phyloP scores from a whole-genome alignment of 2,888 invertebrate species.

The Scaptomyza reducta region DNA sequence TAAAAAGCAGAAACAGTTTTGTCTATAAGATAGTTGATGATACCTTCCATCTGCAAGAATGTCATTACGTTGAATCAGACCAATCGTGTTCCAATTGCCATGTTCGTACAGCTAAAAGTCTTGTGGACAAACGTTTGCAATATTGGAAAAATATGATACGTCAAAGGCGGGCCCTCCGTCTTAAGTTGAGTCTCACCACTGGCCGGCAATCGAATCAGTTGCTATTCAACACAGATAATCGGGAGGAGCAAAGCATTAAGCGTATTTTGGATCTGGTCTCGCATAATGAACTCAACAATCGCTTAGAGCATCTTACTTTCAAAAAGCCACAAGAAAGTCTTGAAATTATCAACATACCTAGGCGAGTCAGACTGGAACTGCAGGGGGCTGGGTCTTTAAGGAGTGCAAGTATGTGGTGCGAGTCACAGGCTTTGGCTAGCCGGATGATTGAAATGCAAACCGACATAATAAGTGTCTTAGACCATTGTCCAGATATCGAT shows the following conservation, averaged over 20 bases:
- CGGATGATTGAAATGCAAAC: slow-evolving; percentile 30
- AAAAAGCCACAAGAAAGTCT: slow-evolving; percentile 5
- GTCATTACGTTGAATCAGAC: slow-evolving; percentile 2
- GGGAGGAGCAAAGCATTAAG: slow-evolving; percentile 55
- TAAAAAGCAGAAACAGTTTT: background rate
- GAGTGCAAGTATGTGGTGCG: slow-evolving; percentile 41
- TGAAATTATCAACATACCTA: slow-evolving; percentile 56
- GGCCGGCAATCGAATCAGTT: slow-evolving; percentile 46
- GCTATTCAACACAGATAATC: slow-evolving; percentile 56
- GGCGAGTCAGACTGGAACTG: slow-evolving; percentile 33
- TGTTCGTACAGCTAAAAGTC: slow-evolving; percentile 19
- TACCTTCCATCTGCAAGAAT: slow-evolving; percentile 19
- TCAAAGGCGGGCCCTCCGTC: slow-evolving; percentile 51
- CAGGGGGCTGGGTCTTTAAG: slow-evolving; percentile 14
- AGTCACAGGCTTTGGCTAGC: slow-evolving; percentile 44
- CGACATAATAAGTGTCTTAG: slow-evolving; percentile 48
- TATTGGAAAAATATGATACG: slow-evolving; percentile 76
- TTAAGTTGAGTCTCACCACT: slow-evolving; percentile 27
- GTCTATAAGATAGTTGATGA: slow-evolving; percentile 35
- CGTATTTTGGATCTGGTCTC: slow-evolving; percentile 51
- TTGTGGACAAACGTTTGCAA: slow-evolving; percentile 66
- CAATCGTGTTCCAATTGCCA: background rate
- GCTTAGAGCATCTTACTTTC: background rate
- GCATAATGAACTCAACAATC: background rate
- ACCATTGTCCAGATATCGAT: slow-evolving; percentile 56